Percentiles rank a stretch among this genome's conserved stretches.
Evolutionary conservation across 2,888 invertebrate species (phyloP).

Genomic region (Agriopis marginaria): DNA sequence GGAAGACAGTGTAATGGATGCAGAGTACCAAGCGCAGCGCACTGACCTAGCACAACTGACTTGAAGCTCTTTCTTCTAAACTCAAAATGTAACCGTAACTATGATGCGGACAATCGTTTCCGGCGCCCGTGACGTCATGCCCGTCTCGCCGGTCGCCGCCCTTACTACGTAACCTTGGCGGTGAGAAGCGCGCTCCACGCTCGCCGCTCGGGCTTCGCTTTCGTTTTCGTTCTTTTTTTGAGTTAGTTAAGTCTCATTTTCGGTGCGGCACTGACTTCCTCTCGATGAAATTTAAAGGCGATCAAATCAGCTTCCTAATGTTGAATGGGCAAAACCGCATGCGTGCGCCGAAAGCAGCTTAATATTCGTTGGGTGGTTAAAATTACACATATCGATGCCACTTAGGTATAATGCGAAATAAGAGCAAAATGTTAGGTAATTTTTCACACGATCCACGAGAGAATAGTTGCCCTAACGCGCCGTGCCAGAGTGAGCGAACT

Average conservation of each 20-base stretch:
- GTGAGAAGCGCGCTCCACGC: constrained; percentile 49
- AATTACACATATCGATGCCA: constrained; percentile 81
- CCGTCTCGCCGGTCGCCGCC: constrained; percentile 81
- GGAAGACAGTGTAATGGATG: constrained; percentile 21
- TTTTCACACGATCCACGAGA: constrained; percentile 83
- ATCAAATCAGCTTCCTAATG: constrained; percentile 21
- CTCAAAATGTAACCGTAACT: constrained; percentile 85
- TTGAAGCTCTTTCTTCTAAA: constrained; percentile 83
- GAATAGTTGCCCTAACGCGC: constrained; percentile 84
- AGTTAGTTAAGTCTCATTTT: constrained; percentile 55
- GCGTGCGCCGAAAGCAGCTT: constrained; percentile 54
- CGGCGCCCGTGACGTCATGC: constrained; percentile 85
- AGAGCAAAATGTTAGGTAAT: constrained; percentile 81
- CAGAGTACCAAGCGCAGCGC: constrained; percentile 40
- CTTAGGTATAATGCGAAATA: constrained; percentile 75
- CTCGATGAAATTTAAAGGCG: constrained; percentile 10
- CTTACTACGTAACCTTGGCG: constrained; percentile 79
- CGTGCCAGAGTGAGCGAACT: constrained; percentile 82
- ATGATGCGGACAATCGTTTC: constrained; percentile 82
- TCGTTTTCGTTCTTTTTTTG: constrained; percentile 75
- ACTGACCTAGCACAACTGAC: constrained; percentile 81
- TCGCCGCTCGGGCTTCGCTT: constrained; percentile 56
- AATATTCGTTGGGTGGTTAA: constrained; percentile 72
- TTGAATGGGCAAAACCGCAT: constrained; percentile 45
- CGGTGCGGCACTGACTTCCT: constrained; percentile 43